Evolutionary conservation across 2,888 invertebrate genomes (phyloP).

Genomic region (Rhorus exstirpatorius): DNA sequence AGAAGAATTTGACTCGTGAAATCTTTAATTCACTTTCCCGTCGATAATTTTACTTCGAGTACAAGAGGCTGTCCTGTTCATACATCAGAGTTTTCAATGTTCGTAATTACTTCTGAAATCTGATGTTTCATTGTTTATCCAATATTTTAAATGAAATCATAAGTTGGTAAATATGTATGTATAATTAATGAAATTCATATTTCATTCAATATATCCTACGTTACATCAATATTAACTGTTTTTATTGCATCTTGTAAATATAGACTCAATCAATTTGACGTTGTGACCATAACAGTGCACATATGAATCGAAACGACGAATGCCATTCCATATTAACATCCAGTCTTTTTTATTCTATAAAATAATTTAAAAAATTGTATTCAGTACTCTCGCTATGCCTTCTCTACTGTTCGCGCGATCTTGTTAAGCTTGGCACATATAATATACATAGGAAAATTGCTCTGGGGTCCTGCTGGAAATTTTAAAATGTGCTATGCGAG

Average conservation of each 20-base stretch:
- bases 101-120: background rate
- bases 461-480: conserved; percentile 21
- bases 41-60: background rate
- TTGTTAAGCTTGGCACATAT: conserved; percentile 13
- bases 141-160: background rate
- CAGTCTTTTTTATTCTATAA: no score
- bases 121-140: background rate
- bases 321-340: no score
- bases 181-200: no score
- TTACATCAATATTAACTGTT: no score
- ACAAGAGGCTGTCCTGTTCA: background rate
- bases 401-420: conserved; percentile 30
- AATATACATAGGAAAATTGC: conserved; percentile 17
- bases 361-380: background rate
- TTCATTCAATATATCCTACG: no score
- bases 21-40: background rate
- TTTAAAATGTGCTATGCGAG: conserved; percentile 4
- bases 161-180: background rate
- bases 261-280: no score
- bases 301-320: no score
- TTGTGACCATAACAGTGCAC: no score
- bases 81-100: background rate
- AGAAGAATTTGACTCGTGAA: background rate
- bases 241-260: no score
- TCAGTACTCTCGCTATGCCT: background rate